These are phyloP conservation scores for Orgyia antiqua DNA, from an alignment of 2,888 invertebrate species.

Conservation along the genomic window DNA sequence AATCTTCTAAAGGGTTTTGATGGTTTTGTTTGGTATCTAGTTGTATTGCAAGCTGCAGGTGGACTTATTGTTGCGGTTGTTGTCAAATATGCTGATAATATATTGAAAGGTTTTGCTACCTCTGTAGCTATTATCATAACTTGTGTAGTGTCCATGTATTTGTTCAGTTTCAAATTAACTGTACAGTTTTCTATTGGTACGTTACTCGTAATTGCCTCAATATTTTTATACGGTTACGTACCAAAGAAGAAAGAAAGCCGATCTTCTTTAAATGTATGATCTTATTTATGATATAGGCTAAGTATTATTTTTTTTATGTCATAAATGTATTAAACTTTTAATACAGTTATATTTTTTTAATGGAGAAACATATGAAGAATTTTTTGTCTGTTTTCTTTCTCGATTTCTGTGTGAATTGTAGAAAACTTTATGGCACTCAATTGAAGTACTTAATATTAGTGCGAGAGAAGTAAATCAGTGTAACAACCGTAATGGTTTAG, in stretches of 20 bases:
- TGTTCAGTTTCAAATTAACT: constrained; percentile 93
- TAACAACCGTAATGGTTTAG: too few species aligned
- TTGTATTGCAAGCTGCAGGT: constrained; percentile 94
- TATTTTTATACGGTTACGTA: constrained; percentile 94
- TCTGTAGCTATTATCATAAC: constrained; percentile 97
- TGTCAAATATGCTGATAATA: constrained; percentile 99
- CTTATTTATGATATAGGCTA: constrained; percentile 5
- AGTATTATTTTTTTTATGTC: background rate
- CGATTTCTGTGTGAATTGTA: too few species aligned
- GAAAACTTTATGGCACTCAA: too few species aligned
- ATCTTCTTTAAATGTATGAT: constrained; percentile 58
- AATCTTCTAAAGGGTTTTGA: constrained; percentile 82
- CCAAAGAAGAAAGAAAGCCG: constrained; percentile 76
- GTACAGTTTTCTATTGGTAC: constrained; percentile 93
- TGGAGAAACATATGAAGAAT: too few species aligned
- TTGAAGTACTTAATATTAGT: too few species aligned
- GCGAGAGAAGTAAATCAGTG: too few species aligned
- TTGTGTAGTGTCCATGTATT: constrained; percentile 93
- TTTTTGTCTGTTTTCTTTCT: too few species aligned
- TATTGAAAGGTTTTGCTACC: constrained; percentile 98
- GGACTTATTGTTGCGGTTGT: constrained; percentile 98
- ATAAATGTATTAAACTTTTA: too few species aligned
- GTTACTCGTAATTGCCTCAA: constrained; percentile 92
- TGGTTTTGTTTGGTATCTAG: constrained; percentile 90
- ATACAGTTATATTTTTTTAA: too few species aligned